A percentile compares a stretch with the other conserved stretches of the same genome.
Evolutionary conservation across 2,888 invertebrate species (phyloP).

Genomic region (Timema podura): DNA sequence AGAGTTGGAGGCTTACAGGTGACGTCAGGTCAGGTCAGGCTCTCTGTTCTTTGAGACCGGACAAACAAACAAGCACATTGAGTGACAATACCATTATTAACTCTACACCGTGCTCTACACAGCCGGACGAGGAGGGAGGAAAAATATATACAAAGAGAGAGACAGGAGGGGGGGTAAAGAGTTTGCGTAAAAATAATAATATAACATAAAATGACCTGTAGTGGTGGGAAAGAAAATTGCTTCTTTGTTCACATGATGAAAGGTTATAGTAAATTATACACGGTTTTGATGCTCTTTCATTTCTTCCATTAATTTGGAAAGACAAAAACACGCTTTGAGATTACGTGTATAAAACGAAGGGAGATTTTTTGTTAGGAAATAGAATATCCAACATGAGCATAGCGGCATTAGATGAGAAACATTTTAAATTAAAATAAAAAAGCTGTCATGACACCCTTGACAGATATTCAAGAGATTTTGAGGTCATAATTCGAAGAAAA

Average conservation of each 20-base stretch:
- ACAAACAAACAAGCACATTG: constrained; percentile 19
- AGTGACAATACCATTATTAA: constrained; percentile 28
- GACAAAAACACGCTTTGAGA: constrained; percentile 37
- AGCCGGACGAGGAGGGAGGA: background rate
- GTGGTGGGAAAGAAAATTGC: constrained; percentile 24
- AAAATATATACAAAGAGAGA: constrained; percentile 7
- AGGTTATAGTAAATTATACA: constrained; percentile 17
- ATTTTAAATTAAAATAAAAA: too few relatives aligned
- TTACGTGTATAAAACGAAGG: constrained; percentile 6
- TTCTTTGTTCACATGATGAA: constrained; percentile 23
- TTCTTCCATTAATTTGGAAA: constrained; percentile 43
- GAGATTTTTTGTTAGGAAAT: too few relatives aligned
- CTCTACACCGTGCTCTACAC: background rate
- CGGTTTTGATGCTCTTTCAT: constrained; percentile 35
- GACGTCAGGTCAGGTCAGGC: too few relatives aligned
- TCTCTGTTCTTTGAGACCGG: background rate
- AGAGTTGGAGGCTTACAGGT: too few relatives aligned
- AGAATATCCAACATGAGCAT: too few relatives aligned
- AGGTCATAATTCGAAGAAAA: too few relatives aligned
- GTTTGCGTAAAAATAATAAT: constrained; percentile 5
- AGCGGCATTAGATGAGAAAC: too few relatives aligned
- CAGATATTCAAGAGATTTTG: too few relatives aligned
- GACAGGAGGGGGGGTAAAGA: background rate
- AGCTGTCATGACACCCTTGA: too few relatives aligned
- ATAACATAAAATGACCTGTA: background rate